A percentile compares a stretch with the other conserved stretches of the same genome.
Evolutionary conservation across 2,113 vertebrate genomes (phyloP).

Genomic region (Chionis minor): DNA sequence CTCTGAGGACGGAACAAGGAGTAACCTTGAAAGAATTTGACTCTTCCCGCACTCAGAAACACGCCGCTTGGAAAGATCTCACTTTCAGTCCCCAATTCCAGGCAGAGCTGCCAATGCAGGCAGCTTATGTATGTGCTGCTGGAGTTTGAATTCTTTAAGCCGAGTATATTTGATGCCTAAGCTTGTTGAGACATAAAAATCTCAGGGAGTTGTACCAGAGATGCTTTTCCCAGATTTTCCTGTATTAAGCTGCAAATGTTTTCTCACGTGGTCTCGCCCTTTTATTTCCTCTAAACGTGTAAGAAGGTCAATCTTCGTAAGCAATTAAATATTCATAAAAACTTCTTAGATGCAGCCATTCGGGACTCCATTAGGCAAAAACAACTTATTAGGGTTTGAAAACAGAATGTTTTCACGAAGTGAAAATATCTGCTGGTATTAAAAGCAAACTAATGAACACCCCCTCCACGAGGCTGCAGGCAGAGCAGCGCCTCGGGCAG

Average conservation of each 20-base stretch:
- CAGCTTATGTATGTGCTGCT: background rate
- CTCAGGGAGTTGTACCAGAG: background rate
- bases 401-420: background rate
- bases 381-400: background rate
- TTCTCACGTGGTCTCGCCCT: background rate
- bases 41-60: background rate
- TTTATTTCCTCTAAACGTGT: background rate
- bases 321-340: slow-evolving; percentile 32
- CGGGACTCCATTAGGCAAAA: slow-evolving; percentile 27
- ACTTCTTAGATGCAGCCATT: background rate
- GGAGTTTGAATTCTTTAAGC: background rate
- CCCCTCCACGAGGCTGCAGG: accelerated
- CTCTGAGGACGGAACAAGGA: background rate
- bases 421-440: background rate
- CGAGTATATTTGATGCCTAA: background rate
- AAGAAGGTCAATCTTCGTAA: slow-evolving; percentile 18
- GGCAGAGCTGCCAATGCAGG: background rate
- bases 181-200: background rate
- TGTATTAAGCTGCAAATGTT: background rate
- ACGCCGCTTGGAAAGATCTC: background rate
- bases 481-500: background rate
- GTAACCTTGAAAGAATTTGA: background rate
- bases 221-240: background rate
- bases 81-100: background rate
- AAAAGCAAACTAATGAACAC: background rate